Evolutionary conservation across 2,113 vertebrate genomes (phyloP), one percentile per base, ranked within the genome.

Genomic region (Alethe diademata): DNA sequence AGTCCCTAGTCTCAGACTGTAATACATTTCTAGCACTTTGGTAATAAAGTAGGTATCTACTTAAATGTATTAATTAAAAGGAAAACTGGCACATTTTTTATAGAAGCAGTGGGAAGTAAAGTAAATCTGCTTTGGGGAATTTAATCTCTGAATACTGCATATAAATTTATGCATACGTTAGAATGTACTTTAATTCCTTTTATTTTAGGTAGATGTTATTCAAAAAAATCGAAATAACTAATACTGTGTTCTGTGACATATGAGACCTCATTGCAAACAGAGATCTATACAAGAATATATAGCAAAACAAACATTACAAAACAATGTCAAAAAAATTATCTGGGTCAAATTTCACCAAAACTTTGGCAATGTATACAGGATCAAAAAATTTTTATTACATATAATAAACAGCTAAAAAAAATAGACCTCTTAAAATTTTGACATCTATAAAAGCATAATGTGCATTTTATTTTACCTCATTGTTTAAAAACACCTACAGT

Each of bases 321-420:
- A 29, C 4, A 76, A 19, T 24, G 10, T n/a, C 6, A 56, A 53
- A 72, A 70, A 69, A 69, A 53, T 14, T 33, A 50, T 22, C 8
- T 53, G 8, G 8, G 25, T 54, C 17, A 92, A 28, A 50, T 90
- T 78, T 72, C 75, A 42, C 24, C 26, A 42, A 82, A 47, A 9
- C 2, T 6, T 80, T 54, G 12, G 18, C 19, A 84, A 66, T 1
- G 1, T 17, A 20, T 19, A 33, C 0, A 2, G 5, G 33, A 86
- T 25, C 8, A 78, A 70, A 89, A 66, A 33, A 12, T 42, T 31
- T 72, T 57, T 48, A 23, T 12, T 74, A 23, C 1, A 0, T 29
- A 19, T 14, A 66, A 50, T 8, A 8, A 60, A 36, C 7, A 48
- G 9, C n/a, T 33, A 53, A 73, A 80, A 85, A 48, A 51, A 53